Base-by-base conservation (phyloP, 1,140 invertebrate species). In the Drosophila carrolli region DNA sequence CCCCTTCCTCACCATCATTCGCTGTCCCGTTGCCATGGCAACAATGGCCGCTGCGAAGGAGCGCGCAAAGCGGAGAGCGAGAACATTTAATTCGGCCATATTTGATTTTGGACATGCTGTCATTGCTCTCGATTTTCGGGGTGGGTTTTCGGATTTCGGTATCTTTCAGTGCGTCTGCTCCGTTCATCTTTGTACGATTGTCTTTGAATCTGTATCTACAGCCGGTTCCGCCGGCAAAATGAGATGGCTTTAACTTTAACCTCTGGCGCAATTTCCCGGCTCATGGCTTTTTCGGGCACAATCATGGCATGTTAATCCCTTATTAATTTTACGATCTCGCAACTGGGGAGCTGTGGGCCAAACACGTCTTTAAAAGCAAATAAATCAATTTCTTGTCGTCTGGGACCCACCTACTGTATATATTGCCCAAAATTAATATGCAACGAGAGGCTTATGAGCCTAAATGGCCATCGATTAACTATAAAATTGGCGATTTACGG, bases 61-160 rank as follows among this genome's bases (percentile, higher is more conserved):
- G 80, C 68, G 65, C 27, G 67, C 77, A 89, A 89, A 90, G 74
- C 41, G 66, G 65, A 89, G 48, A 83, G 59, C 60, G 74, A 78
- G 59, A 89, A 81, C 62, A 89, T 81, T 84, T 89, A 89, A 89
- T 89, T 89, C 84, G 85, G 84, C 84, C 84, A 89, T 89, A 85
- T 89, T 89, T 89, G 84, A 90, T 89, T 89, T 89, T 89, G 84
- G 84, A 89, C 88, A 90, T 89, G 66, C 70, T 88, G 78, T 86
- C 78, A 85, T 81, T 86, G 81, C 67, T 78, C 53, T 68, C 58
- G 44, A 61, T 61, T 46, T 51, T 75, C 55, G 47, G 56, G 50
- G 19, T 66, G 58, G 73, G 60, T 65, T 80, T 71, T 85, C 54
- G 57, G 75, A 59, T 80, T 79, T 74, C 43, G 53, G 43, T 44